These are phyloP conservation scores for Drosophila chauvacae DNA, from an alignment of 1,140 invertebrate species.

Conservation along the genomic window DNA sequence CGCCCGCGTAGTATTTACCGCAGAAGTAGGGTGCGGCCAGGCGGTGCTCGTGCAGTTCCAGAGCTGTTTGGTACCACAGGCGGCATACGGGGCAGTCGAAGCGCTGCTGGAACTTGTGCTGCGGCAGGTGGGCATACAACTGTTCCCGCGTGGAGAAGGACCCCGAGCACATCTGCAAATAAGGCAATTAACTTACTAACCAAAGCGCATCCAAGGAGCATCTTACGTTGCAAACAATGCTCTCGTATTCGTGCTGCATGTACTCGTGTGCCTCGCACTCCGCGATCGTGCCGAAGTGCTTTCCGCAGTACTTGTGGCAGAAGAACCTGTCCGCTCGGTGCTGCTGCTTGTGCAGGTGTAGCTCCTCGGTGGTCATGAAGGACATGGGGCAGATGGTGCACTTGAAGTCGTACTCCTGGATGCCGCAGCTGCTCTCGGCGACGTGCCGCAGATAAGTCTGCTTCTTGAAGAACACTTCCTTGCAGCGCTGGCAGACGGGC, in stretches of 20 bases:
- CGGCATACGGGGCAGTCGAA: slow-evolving; percentile 79
- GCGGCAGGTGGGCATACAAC: slow-evolving; percentile 71
- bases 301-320: slow-evolving; percentile 81
- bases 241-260: slow-evolving; percentile 80
- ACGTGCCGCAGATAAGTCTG: slow-evolving; percentile 72
- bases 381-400: slow-evolving; percentile 81
- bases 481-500: slow-evolving; percentile 80
- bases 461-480: slow-evolving; percentile 82
- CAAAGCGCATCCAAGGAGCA: not conserved
- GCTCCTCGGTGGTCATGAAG: slow-evolving; percentile 71
- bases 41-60: slow-evolving; percentile 75
- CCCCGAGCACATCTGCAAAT: slow-evolving; percentile 72
- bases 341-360: slow-evolving; percentile 68
- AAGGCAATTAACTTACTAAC: not conserved
- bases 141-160: slow-evolving; percentile 68
- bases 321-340: slow-evolving; percentile 75
- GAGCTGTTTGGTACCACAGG: slow-evolving; percentile 74
- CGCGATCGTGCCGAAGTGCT: slow-evolving; percentile 71
- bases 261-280: slow-evolving; percentile 80
- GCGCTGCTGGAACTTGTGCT: slow-evolving; percentile 76
- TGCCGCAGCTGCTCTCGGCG: slow-evolving; percentile 70
- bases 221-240: slow-evolving; percentile 79
- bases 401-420: slow-evolving; percentile 81
- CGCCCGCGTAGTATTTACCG: slow-evolving; percentile 69
- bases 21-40: slow-evolving; percentile 76